Evolutionary conservation across 2,113 vertebrate species (phyloP), one percentile per base, ranked within the genome.

Genomic region (Ammodramus savannarum): DNA sequence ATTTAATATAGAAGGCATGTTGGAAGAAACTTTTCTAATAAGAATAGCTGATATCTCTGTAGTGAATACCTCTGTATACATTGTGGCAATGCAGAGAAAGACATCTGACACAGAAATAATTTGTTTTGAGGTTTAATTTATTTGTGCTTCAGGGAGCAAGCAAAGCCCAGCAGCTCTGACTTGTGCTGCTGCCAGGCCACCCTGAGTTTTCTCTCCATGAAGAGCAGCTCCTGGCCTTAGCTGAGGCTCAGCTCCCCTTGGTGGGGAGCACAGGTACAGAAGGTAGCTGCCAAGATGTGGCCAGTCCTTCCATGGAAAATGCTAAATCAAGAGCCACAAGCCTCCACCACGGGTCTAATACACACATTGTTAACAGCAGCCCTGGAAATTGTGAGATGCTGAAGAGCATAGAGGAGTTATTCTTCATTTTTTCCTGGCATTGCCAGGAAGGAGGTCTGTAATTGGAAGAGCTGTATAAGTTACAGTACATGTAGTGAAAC

Each of bases 201-300:
- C 19, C 7, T 29, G 38, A 48, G 10, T n/a, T 68, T 85, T 59
- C 3, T 49, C 10, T 72, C 22, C 34, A 6, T 13, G 26, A 32
- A 29, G 31, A 76, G 21, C 51, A 76, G 51, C 23, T 83, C 49
- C 58, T 6, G 44, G 13, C 20, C 26, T n/a, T 82, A 48, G 32
- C 38, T 62, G 63, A 77, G 29, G 32, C 29, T 76, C n/a, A 19
- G 18, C 23, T 81, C 18, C 18, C 15, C 41, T 36, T 38, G 6
- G 2, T 66, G 29, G 9, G 26, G 8, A 62, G 22, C 0, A 0
- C 6, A 39, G 52, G 5, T 71, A 18, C 34, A 14, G 58, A 54
- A 65, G 27, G 44, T 23, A 14, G 27, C 57, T 94, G 54, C 36
- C 54, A 69, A 62, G n/a, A 6, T 69, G 39, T 0, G 1, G 36